Percentiles rank a stretch among this genome's conserved stretches.
Conservation (phyloP, 2,888 invertebrate genomes). For the Ditula angustiorana region DNA sequence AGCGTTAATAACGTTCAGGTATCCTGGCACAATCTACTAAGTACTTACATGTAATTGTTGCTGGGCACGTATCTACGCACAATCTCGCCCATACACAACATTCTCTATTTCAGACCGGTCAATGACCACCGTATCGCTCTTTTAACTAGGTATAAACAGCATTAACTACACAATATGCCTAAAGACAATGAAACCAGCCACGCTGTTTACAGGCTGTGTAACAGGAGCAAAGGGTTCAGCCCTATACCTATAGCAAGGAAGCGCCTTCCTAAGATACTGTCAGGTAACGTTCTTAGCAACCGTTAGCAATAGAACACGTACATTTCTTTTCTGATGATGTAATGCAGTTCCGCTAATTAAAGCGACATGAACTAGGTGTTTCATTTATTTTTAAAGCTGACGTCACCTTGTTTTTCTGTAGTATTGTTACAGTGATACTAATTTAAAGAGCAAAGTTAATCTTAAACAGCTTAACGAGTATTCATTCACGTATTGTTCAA, state of each 20-base stretch:
- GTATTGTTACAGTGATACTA: not conserved
- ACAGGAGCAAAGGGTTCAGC: no score
- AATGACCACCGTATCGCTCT: slow-evolving; percentile 76
- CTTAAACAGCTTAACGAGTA: not conserved
- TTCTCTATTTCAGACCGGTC: slow-evolving; percentile 68
- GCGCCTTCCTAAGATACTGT: no score
- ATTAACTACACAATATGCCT: slow-evolving; percentile 73
- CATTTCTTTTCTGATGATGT: not conserved
- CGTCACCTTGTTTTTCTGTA: not conserved
- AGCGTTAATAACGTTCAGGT: slow-evolving; percentile 40
- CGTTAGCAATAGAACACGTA: no score
- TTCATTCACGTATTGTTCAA: not conserved
- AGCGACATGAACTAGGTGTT: not conserved
- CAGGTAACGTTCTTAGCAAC: no score
- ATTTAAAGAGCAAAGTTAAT: not conserved
- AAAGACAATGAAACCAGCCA: slow-evolving; percentile 68
- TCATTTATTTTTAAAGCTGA: not conserved
- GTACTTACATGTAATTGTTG: slow-evolving; percentile 64
- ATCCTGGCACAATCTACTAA: slow-evolving; percentile 58
- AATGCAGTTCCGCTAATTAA: not conserved
- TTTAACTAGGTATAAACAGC: slow-evolving; percentile 82
- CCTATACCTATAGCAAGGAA: no score
- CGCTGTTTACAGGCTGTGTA: slow-evolving; percentile 10
- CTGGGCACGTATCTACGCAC: slow-evolving; percentile 57
- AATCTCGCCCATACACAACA: slow-evolving; percentile 54